Percentiles rank a stretch among this genome's conserved stretches.
phyloP scores from a whole-genome alignment of 2,113 vertebrate genomes.

The Gymnocephalus cernua region DNA sequence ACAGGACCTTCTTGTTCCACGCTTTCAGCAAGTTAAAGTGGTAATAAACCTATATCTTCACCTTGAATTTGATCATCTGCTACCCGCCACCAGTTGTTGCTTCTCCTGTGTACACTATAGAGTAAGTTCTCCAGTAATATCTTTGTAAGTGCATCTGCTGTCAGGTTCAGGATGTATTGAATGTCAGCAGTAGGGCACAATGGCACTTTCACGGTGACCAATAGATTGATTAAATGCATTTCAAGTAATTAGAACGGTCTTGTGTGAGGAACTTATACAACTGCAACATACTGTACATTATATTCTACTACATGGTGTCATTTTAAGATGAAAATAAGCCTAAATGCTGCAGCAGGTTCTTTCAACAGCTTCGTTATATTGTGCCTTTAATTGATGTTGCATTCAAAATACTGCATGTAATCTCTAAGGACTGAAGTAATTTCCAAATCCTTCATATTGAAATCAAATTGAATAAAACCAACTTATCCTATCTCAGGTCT shows the following conservation, averaged over 20 bases:
- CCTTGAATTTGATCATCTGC: background rate
- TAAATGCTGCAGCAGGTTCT: background rate
- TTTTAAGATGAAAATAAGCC: slow-evolving; percentile 9
- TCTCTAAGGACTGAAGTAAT: slow-evolving; percentile 31
- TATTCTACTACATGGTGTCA: background rate
- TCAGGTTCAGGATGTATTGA: slow-evolving; percentile 24
- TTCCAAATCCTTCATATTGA: slow-evolving; percentile 50
- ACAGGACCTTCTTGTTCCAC: background rate
- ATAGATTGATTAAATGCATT: slow-evolving; percentile 34
- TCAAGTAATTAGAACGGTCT: slow-evolving; percentile 25
- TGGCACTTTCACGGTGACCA: slow-evolving; percentile 36
- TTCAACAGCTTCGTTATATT: slow-evolving; percentile 2
- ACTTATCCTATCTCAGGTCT: slow-evolving; percentile 47
- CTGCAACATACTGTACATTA: slow-evolving; percentile 6
- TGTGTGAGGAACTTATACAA: slow-evolving; percentile 7
- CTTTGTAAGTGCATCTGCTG: background rate
- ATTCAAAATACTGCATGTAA: slow-evolving; percentile 17
- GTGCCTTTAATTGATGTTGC: slow-evolving; percentile 25
- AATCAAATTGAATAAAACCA: slow-evolving; percentile 58
- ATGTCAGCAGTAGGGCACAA: slow-evolving; percentile 42
- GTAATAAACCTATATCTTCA: background rate
- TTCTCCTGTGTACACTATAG: background rate
- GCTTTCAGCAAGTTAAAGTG: background rate
- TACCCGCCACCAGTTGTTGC: background rate
- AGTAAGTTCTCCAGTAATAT: background rate